Base-by-base conservation (phyloP, 2,888 invertebrate species). In the Campopleginae sp. region DNA sequence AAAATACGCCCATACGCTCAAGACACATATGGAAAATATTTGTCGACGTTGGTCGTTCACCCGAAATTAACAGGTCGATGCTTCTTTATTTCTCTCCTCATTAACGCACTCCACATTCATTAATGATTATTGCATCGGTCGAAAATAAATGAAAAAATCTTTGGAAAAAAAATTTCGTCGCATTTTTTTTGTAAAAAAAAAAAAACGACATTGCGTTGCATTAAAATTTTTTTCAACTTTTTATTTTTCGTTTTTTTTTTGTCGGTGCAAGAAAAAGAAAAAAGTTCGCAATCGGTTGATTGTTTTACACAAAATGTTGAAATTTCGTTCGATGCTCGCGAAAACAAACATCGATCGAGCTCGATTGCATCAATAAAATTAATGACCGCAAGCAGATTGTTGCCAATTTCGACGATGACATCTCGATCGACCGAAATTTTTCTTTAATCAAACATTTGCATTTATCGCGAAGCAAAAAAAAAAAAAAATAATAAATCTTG, bases 401-500 rank as follows among this genome's bases (percentile, higher is more conserved):
- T 46, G 74, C 10, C 46, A 58, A 77, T 80, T 80, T 80, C 65
- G 66, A 72, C 65, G 66, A 72, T 54, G 38, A n/a, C 66, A 83
- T 74, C 63, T 65, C 54, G 44, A 17, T 31, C n/a, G 17, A 42
- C 51, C 76, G 63, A 76, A 44, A 54, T 33, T 70, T 54, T 71
- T 84, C 80, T n/a, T n/a, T n/a, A n/a, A n/a, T n/a, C 17, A 33
- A 17, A 65, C 76, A 51, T 61, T 68, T 33, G 33, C 23, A 46
- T 38, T 80, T 68, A 84, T 77, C 80, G 66, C 31, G 71, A 17
- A 14, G 51, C 19, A n/a, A 38, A 65, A n/a, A 66, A 44, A 74
- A 75, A 66, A 72, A 84, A 71, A 71, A 54, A n/a, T n/a, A n/a
- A n/a, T n/a, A n/a, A 80, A 71, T 72, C 66, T 61, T 72, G 61